These are phyloP conservation scores for Rhinatrema bivittatum DNA, from an alignment of 2,797 vertebrate genomes.

Conservation along the genomic window DNA sequence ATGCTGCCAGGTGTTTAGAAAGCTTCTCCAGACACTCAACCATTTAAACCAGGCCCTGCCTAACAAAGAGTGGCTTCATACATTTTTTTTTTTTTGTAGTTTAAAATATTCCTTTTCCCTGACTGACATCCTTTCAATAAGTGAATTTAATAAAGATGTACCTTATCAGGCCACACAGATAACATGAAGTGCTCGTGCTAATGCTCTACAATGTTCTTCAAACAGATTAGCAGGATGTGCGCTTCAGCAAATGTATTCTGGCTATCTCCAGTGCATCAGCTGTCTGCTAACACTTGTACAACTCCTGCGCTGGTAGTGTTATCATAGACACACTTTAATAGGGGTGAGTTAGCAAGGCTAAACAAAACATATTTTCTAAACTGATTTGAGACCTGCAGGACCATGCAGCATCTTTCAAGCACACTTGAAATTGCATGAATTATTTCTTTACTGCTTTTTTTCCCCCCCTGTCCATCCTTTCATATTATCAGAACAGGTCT, in stretches of 20 bases:
- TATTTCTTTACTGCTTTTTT: constrained; percentile 26
- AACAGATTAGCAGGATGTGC: constrained; percentile 76
- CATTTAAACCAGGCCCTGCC: constrained; percentile 58
- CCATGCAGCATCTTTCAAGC: constrained; percentile 23
- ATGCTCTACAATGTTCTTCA: constrained; percentile 82
- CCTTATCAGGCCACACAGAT: constrained; percentile 86
- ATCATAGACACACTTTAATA: constrained; percentile 65
- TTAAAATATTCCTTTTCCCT: constrained; percentile 84
- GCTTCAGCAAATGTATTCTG: constrained; percentile 73
- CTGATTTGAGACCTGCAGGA: constrained; percentile 29
- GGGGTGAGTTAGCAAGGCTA: constrained; percentile 59
- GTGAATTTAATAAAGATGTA: constrained; percentile 96
- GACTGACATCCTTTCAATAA: constrained; percentile 78
- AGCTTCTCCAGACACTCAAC: constrained; percentile 58
- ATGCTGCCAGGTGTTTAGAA: constrained; percentile 64
- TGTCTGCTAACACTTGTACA: constrained; percentile 70
- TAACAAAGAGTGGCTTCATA: constrained; percentile 66
- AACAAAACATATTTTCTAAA: constrained; percentile 55
- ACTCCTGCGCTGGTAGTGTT: constrained; percentile 57
- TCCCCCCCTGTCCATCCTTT: constrained; percentile 7
- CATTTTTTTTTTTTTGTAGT: constrained; percentile 64
- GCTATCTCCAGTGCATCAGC: constrained; percentile 77
- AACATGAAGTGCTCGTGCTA: constrained; percentile 84
- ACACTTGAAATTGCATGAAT: constrained; percentile 36
- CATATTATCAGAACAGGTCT: constrained; percentile 11